Conservation (phyloP, 2,888 invertebrate genomes). For the Zaprionus obscuricornis region DNA sequence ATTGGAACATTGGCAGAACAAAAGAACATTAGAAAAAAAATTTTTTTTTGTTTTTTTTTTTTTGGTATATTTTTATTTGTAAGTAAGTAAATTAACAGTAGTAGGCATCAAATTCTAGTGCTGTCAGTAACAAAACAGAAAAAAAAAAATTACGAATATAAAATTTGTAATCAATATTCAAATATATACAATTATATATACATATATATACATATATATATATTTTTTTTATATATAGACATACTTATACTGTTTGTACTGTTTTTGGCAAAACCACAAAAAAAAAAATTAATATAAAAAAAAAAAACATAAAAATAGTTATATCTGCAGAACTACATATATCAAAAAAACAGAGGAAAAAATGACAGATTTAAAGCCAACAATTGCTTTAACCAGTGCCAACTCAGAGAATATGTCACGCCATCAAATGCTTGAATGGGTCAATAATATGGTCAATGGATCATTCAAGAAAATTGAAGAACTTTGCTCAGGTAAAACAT, state of each 20-base stretch:
- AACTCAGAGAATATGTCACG: slow-evolving; percentile 95
- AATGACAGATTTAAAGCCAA: slow-evolving; percentile 62
- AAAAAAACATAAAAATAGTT: not conserved
- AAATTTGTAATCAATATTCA: no score
- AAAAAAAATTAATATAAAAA: not conserved
- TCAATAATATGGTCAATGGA: slow-evolving; percentile 96
- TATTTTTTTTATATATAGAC: not conserved
- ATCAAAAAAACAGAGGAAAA: not conserved
- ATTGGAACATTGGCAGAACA: not conserved
- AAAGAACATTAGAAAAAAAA: not conserved
- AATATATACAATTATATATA: no score
- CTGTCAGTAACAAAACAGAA: not conserved
- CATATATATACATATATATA: not conserved
- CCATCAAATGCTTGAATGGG: slow-evolving; percentile 99
- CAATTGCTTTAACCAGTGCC: slow-evolving; percentile 64
- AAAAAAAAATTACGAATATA: not conserved
- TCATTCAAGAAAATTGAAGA: slow-evolving; percentile 98
- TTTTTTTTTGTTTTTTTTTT: no score
- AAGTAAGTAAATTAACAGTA: no score
- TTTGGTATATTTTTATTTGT: no score
- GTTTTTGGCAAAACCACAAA: no score
- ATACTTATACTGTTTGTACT: slow-evolving; percentile 17
- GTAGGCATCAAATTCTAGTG: not conserved
- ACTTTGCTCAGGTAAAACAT: slow-evolving; percentile 90
- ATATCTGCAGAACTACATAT: no score